Evolutionary conservation across 92 coral and sea anemone genomes (phyloP), one percentile per base, ranked within the genome.

Genomic region (Nematostella vectensis): DNA sequence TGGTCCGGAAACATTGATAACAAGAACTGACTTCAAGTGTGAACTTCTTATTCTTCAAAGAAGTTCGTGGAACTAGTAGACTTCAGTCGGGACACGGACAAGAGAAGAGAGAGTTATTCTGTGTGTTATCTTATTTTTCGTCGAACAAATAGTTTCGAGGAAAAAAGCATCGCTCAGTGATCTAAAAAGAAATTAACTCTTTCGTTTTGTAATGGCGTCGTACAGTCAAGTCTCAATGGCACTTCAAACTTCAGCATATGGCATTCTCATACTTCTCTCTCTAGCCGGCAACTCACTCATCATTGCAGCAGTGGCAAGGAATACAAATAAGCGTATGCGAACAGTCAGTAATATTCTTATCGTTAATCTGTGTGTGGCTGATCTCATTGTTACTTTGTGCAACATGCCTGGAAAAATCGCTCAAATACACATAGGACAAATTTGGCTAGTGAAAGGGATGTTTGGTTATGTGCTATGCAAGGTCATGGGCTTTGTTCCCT

Each of bases 261-360:
- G 61, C 0, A 19, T 62, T 0, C 47, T 74, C 33, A 58, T 58
- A 27, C 20, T 62, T 19, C 54, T 52, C 42, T 58, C 80, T 0
- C 36, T 74, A 20, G 9, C 33, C 1, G 80, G 80, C 21, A 74
- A 74, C 22, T 74, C 68, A 1, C 25, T 65, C 23, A 61, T 65
- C 1, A 40, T 74, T 1, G 68, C 63, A 6, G 63, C 66, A 12
- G 73, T 73, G 6, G 56, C 50, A 15, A 40, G 43, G 55, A 63
- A 72, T 60, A 25, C 38, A 1, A 72, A 72, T 48, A 72, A 64
- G 31, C 51, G 79, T 45, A 72, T 72, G 79, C 56, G 67, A 25
- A 66, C 70, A 0, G 79, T 63, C 1, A 55, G 79, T 50, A 72
- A 72, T 61, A 25, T 55, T 40, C 66, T 72, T 1, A 55, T 72